Percentiles rank a stretch among this genome's conserved stretches.
Evolutionary conservation across 2,797 vertebrate genomes (phyloP).

Genomic region (Acipenser oxyrinchus): DNA sequence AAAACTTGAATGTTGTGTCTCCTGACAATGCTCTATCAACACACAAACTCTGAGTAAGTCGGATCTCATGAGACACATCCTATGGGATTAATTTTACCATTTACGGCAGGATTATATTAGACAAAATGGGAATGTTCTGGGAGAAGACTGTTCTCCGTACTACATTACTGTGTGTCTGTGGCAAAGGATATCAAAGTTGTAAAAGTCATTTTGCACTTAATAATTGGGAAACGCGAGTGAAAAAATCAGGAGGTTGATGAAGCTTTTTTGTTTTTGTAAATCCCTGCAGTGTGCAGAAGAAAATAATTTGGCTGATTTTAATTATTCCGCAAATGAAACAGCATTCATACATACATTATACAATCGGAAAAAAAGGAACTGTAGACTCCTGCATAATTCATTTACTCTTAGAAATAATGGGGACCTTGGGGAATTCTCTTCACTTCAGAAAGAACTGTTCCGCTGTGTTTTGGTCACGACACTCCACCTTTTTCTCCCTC

Average conservation of each 20-base stretch:
- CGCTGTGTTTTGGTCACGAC: background rate
- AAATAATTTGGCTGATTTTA: slow-evolving; percentile 18
- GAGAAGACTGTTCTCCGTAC: too few relatives aligned
- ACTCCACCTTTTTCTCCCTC: too few relatives aligned
- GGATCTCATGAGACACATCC: too few relatives aligned
- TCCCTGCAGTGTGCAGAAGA: background rate
- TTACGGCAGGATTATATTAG: too few relatives aligned
- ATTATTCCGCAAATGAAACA: slow-evolving; percentile 27
- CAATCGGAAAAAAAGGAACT: slow-evolving; percentile 43
- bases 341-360: slow-evolving; percentile 46
- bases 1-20: too few relatives aligned
- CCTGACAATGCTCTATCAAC: too few relatives aligned
- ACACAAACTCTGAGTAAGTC: too few relatives aligned
- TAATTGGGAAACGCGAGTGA: background rate
- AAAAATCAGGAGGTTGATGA: background rate
- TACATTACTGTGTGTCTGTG: too few relatives aligned
- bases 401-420: slow-evolving; percentile 56
- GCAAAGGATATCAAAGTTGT: background rate
- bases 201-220: background rate
- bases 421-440: slow-evolving; percentile 40
- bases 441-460: slow-evolving; percentile 24
- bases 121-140: too few relatives aligned
- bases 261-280: background rate
- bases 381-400: slow-evolving; percentile 51
- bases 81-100: too few relatives aligned